Base-by-base conservation (phyloP, 2,113 vertebrate species). In the Hepsetus odoe region DNA sequence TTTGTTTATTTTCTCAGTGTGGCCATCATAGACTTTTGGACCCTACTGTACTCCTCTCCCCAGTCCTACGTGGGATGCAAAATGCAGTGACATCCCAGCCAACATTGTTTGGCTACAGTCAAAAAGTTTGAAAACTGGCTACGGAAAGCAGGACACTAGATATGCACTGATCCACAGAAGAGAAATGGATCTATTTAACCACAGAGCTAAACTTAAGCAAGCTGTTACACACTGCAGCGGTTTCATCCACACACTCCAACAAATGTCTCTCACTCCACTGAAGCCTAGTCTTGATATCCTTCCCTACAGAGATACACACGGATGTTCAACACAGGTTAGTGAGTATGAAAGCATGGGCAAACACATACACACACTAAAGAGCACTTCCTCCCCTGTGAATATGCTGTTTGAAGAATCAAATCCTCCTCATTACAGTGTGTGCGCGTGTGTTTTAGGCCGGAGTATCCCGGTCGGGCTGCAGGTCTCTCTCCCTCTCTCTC, bases 391-490 rank as follows among this genome's bases (percentile, higher is more conserved):
- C 73, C 80, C 73, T 70, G 79, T 81, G 83, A 93, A 92, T 92
- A 92, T 86, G 91, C 91, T 94, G 93, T 95, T 95, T 93, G 93
- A 95, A 95, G 84, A 95, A 95, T 95, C 92, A 94, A 93, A 94
- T 93, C 92, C 90, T 92, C 90, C 93, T 93, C 81, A 94, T 94
- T 95, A 96, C 94, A 65, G 92, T 93, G 94, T 55, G 51, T 49
- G 46, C 20, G 40, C 11, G 9, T 49, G 51, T 55, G 90, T 92
- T 92, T 93, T 91, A 75, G 89, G 90, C 92, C 91, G 91, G 93
- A 93, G 95, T 95, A 95, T 93, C 94, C 93, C 93, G 92, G 94
- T 93, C 92, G 94, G 92, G 93, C 94, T 94, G 94, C 95, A 95
- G 92, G 92, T 92, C 91, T 93, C 91, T 92, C 93, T 94, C 95